These are phyloP conservation scores for Trachythela sp. DNA, from an alignment of 64 coral and sea anemone genomes.

Conservation along the genomic window DNA sequence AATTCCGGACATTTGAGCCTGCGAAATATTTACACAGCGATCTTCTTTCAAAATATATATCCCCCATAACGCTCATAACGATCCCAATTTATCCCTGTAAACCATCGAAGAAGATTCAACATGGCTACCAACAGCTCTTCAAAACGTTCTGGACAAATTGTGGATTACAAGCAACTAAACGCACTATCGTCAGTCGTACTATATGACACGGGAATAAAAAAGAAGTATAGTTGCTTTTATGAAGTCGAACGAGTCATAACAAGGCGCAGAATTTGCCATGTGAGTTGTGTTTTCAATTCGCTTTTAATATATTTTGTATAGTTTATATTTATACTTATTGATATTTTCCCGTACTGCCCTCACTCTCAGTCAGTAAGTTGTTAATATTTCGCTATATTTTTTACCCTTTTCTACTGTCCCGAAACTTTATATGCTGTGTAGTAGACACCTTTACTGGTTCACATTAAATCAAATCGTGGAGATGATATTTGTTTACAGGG, in stretches of 20 bases:
- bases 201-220: not conserved
- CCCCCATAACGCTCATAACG: not conserved
- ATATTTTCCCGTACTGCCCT: no score
- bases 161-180: not conserved
- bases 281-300: not conserved
- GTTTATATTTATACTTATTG: not conserved
- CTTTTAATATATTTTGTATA: not conserved
- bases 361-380: no score
- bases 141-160: not conserved
- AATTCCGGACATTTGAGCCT: not conserved
- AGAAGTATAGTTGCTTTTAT: not conserved
- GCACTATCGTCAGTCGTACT: not conserved
- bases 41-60: conserved; percentile 14
- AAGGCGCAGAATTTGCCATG: not conserved
- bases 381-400: not conserved
- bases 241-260: not conserved
- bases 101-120: not conserved
- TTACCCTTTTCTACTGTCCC: no score
- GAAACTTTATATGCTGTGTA: no score
- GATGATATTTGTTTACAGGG: conserved; percentile 21
- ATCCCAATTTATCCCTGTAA: not conserved
- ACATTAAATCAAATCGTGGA: not conserved
- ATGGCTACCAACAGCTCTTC: not conserved
- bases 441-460: not conserved
- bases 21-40: not conserved